These are phyloP conservation scores for Noctua janthe DNA, from an alignment of 2,888 invertebrate species.

Conservation along the genomic window DNA sequence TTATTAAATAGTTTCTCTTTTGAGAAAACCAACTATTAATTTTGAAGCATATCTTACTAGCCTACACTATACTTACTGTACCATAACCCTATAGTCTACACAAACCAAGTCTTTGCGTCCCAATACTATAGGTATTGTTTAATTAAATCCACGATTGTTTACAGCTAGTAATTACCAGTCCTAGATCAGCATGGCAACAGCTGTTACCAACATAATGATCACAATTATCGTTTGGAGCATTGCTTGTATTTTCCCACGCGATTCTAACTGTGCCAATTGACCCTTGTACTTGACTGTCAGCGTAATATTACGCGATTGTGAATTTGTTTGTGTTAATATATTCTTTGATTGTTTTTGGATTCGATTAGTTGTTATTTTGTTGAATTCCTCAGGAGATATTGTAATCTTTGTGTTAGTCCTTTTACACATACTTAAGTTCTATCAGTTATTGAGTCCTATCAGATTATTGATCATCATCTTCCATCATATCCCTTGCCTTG, in stretches of 20 bases:
- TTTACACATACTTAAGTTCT: not conserved
- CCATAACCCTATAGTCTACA: not conserved
- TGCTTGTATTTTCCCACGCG: constrained; percentile 62
- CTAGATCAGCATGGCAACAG: constrained; percentile 58
- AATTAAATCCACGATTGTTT: constrained; percentile 57
- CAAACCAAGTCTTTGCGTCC: not conserved
- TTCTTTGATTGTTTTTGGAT: constrained; percentile 34
- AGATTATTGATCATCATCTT: not conserved
- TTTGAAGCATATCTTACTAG: not conserved
- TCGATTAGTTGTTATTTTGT: not conserved
- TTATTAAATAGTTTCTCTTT: not conserved
- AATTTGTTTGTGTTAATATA: constrained; percentile 44
- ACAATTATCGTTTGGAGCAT: constrained; percentile 58
- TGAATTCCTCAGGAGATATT: not conserved
- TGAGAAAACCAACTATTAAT: not conserved
- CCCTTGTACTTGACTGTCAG: constrained; percentile 50
- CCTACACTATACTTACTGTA: not conserved
- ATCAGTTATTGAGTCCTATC: not conserved
- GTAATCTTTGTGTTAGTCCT: not conserved
- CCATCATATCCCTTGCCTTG: not conserved
- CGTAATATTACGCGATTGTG: constrained; percentile 53
- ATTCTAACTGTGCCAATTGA: constrained; percentile 57
- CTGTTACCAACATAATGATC: constrained; percentile 59
- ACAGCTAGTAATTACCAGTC: constrained; percentile 52
- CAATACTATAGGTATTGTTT: constrained; percentile 51